phyloP scores from a whole-genome alignment of 30 jellyfish, hydroid and myxozoan genomes.

The Sanderia malayensis region DNA sequence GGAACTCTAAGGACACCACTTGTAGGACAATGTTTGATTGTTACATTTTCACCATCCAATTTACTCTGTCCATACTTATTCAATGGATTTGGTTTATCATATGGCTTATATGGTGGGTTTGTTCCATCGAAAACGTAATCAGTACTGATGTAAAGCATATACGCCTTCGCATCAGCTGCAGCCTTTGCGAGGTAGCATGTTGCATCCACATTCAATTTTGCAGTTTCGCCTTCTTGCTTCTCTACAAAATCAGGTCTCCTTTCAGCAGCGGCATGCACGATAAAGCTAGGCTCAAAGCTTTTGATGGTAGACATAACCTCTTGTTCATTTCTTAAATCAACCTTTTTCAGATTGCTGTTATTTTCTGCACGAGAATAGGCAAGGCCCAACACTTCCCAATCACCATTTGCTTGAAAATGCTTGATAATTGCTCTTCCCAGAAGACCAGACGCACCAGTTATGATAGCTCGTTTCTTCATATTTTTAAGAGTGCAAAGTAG shows the following conservation, averaged over 20 bases:
- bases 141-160: slow-evolving; percentile 70
- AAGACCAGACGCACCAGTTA: slow-evolving; percentile 91
- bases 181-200: slow-evolving; percentile 54
- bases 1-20: slow-evolving; percentile 77
- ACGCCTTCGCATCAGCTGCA: slow-evolving; percentile 50
- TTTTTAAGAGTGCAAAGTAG: too few species aligned
- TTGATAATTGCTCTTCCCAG: slow-evolving; percentile 79
- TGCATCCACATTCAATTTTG: slow-evolving; percentile 50
- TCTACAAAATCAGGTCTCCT: slow-evolving; percentile 77
- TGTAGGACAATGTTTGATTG: slow-evolving; percentile 23
- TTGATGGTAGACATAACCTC: slow-evolving; percentile 36
- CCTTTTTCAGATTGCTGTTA: slow-evolving; percentile 23
- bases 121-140: slow-evolving; percentile 89
- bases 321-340: slow-evolving; percentile 61
- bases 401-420: slow-evolving; percentile 28
- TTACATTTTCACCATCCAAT: slow-evolving; percentile 65
- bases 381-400: slow-evolving; percentile 74
- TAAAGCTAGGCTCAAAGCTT: slow-evolving; percentile 56
- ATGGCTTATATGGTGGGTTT: slow-evolving; percentile 70
- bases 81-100: slow-evolving; percentile 75
- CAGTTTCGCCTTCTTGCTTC: slow-evolving; percentile 53
- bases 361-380: slow-evolving; percentile 64
- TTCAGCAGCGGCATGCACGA: slow-evolving; percentile 85
- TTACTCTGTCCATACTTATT: slow-evolving; percentile 69
- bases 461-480: slow-evolving; percentile 31